phyloP scores from a whole-genome alignment of 2,888 invertebrate genomes.

The Andrena flavipes region DNA sequence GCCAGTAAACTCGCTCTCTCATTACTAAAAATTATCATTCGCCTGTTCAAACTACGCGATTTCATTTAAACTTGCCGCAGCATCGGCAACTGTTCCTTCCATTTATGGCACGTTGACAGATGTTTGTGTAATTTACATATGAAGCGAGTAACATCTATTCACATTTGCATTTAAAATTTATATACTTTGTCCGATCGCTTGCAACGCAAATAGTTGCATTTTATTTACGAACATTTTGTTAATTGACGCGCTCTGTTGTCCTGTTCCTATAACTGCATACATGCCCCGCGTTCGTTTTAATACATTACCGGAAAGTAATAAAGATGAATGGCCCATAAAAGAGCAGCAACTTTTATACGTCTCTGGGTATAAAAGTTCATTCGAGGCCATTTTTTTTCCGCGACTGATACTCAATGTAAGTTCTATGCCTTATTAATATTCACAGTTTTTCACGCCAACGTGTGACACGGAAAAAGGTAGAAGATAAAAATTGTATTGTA shows the following conservation, averaged over 20 bases:
- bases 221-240: neutral
- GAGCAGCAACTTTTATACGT: neutral
- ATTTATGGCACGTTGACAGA: neutral
- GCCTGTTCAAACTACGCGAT: too few relatives aligned
- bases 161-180: neutral
- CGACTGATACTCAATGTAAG: neutral
- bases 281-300: neutral
- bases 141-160: neutral
- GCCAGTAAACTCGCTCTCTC: neutral
- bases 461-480: neutral
- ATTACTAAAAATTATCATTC: neutral
- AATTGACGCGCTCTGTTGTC: neutral
- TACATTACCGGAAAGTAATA: neutral
- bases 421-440: too few relatives aligned
- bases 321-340: neutral
- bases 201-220: neutral
- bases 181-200: neutral
- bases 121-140: neutral
- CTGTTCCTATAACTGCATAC: neutral
- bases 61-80: neutral
- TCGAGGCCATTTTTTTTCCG: neutral
- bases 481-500: neutral
- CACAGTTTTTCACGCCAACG: neutral
- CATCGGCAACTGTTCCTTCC: neutral
- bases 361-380: neutral